These are phyloP conservation scores for Spilarctia lutea DNA, from an alignment of 2,888 invertebrate species.

Conservation along the genomic window DNA sequence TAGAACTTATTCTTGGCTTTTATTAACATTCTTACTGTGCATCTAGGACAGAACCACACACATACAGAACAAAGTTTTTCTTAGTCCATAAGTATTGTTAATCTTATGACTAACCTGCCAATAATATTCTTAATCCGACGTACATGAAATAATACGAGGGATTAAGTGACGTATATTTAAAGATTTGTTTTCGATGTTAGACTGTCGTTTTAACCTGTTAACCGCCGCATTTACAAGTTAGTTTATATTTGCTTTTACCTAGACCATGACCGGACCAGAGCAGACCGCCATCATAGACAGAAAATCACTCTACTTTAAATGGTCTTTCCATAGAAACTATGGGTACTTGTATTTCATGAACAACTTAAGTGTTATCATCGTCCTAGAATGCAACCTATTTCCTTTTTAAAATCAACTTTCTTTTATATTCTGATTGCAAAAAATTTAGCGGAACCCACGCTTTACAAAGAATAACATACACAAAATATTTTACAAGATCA, in stretches of 20 bases:
- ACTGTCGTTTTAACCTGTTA: no score
- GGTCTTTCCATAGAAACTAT: background rate
- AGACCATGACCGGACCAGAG: no score
- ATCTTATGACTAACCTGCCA: no score
- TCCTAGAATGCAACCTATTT: background rate
- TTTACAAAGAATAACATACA: conserved; percentile 28
- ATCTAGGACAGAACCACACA: background rate
- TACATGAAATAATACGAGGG: no score
- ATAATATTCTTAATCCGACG: no score
- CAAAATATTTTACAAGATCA: conserved; percentile 44
- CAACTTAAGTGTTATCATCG: background rate
- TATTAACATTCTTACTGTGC: background rate
- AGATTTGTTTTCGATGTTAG: no score
- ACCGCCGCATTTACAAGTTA: no score
- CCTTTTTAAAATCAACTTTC: background rate
- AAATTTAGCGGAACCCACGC: background rate
- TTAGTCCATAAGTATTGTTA: background rate
- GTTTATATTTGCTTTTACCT: no score
- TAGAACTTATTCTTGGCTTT: background rate
- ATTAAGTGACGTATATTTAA: no score
- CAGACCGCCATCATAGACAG: background rate
- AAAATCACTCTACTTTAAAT: background rate
- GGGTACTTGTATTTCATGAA: no score
- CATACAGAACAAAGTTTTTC: background rate
- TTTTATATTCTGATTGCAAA: background rate